phyloP scores from a whole-genome alignment of 2,113 vertebrate genomes.

The Nanger granti region DNA sequence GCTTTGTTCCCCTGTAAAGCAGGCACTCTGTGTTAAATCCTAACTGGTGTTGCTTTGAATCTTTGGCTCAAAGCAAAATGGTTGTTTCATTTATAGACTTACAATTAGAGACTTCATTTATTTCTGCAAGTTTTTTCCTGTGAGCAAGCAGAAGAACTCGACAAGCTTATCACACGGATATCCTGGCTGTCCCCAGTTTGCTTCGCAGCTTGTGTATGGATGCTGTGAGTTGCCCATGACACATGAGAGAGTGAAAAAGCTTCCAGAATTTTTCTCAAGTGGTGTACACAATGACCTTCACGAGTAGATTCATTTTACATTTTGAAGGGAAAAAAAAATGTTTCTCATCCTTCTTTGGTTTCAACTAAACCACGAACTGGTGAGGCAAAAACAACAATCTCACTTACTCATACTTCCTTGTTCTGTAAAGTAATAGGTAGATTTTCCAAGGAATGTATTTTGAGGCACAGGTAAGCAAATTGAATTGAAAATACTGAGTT shows the following conservation, averaged over 20 bases:
- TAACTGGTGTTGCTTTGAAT: constrained; percentile 4
- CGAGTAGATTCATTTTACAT: background rate
- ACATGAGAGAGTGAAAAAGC: background rate
- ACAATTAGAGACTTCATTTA: background rate
- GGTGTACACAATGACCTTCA: background rate
- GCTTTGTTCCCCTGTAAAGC: background rate
- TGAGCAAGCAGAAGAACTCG: background rate
- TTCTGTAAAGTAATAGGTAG: background rate
- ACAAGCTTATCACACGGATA: constrained; percentile 12
- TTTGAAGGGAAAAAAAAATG: background rate
- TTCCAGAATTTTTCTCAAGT: background rate
- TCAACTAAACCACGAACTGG: background rate
- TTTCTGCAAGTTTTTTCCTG: constrained; percentile 21
- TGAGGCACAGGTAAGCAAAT: background rate
- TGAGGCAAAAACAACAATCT: constrained; percentile 20
- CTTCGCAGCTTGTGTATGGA: background rate
- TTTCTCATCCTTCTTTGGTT: constrained; percentile 12
- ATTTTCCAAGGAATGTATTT: background rate
- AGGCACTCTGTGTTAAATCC: background rate
- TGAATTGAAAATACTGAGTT: background rate
- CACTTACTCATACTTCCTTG: background rate
- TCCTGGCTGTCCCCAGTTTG: background rate
- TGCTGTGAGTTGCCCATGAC: background rate
- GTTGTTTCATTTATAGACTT: background rate
- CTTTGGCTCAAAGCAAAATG: constrained; percentile 15